Conservation (phyloP, 2,888 invertebrate species). For the Antheraea assamensis region DNA sequence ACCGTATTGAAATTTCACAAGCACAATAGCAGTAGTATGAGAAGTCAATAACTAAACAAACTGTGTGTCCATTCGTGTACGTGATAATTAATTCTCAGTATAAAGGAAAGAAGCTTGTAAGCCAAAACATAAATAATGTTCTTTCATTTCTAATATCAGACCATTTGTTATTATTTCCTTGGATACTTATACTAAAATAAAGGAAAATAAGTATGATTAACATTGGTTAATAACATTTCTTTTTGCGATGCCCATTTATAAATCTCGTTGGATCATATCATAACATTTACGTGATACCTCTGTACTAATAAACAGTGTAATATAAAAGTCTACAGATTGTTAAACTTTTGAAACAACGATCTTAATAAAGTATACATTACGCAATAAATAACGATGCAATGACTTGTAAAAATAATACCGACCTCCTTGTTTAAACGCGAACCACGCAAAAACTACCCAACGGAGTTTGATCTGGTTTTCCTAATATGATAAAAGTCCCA, state of each 20-base stretch:
- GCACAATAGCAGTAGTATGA: not conserved
- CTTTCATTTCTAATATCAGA: conserved; percentile 23
- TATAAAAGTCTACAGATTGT: not conserved
- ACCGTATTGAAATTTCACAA: conserved; percentile 17
- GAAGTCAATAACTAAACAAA: conserved; percentile 15
- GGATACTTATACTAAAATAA: conserved; percentile 16
- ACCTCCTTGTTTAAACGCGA: not conserved
- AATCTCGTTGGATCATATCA: not conserved
- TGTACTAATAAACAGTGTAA: not conserved
- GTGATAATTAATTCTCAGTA: conserved; percentile 21
- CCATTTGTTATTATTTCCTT: conserved; percentile 21
- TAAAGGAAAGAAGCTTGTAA: conserved; percentile 21
- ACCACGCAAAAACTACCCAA: not conserved
- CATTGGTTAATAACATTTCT: conserved; percentile 9
- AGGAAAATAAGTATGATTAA: conserved; percentile 16
- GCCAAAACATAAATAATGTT: conserved; percentile 24
- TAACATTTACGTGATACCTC: not conserved
- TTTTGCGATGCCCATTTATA: not conserved
- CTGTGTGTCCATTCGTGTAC: conserved; percentile 12
- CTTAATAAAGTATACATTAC: not conserved
- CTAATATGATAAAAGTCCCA: not conserved
- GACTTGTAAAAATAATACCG: not conserved
- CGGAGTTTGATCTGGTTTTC: not conserved
- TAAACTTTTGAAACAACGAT: not conserved
- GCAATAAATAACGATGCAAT: not conserved